phyloP scores from a whole-genome alignment of 1,140 invertebrate species.

The Rhagoletis pomonella region DNA sequence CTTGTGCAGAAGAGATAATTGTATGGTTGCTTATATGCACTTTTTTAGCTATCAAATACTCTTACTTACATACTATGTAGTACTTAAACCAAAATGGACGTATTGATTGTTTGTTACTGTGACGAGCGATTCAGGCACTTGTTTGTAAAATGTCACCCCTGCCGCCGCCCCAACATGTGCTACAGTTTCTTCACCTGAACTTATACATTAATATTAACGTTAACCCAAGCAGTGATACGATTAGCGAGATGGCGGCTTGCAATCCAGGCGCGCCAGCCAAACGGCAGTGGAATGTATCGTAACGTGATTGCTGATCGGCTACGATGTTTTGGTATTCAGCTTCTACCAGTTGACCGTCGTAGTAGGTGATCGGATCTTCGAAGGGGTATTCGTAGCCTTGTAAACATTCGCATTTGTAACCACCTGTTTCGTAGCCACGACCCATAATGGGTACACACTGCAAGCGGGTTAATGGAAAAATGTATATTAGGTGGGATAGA shows the following conservation, averaged over 20 bases:
- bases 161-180: background rate
- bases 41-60: slow-evolving; percentile 8
- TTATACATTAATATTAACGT: slow-evolving; percentile 69
- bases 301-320: slow-evolving; percentile 84
- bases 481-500: background rate
- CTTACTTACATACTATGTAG: slow-evolving; percentile 51
- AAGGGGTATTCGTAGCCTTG: slow-evolving; percentile 99
- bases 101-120: slow-evolving; percentile 28
- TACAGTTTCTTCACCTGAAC: slow-evolving; percentile 65
- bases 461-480: slow-evolving; percentile 66
- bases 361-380: slow-evolving; percentile 95
- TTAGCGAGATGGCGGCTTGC: slow-evolving; percentile 75
- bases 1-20: slow-evolving; percentile 37
- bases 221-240: slow-evolving; percentile 67
- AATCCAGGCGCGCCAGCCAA: slow-evolving; percentile 85
- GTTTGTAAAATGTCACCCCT: background rate
- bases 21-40: background rate
- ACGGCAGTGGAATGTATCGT: slow-evolving; percentile 93
- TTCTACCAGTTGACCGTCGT: slow-evolving; percentile 96
- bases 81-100: slow-evolving; percentile 51
- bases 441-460: slow-evolving; percentile 96
- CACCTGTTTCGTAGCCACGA: slow-evolving; percentile 91
- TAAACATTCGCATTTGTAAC: slow-evolving; percentile 98
- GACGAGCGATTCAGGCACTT: background rate
- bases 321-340: slow-evolving; percentile 94